A percentile compares a stretch with the other conserved stretches of the same genome.
Conservation (phyloP, 2,797 vertebrate genomes). For the Fistularia tabacaria region DNA sequence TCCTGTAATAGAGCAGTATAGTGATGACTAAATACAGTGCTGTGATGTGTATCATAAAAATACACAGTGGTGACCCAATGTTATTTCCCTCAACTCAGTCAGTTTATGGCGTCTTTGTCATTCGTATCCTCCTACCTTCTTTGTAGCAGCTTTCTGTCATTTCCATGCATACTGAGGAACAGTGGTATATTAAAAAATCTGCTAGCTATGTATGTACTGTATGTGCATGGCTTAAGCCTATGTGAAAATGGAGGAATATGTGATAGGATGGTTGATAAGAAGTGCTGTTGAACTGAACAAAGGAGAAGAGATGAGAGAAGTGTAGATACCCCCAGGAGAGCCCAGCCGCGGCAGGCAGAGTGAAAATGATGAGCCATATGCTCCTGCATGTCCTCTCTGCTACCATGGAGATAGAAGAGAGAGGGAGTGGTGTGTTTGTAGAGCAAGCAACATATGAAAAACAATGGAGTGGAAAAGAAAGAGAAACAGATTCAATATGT, state of each 20-base stretch:
- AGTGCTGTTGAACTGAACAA: conserved; percentile 59
- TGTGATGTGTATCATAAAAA: no score
- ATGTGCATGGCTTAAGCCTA: conserved; percentile 26
- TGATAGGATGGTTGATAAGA: conserved; percentile 56
- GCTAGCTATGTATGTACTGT: conserved; percentile 25
- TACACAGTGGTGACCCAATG: no score
- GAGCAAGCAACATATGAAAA: conserved; percentile 37
- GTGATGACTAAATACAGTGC: no score
- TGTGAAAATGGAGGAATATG: conserved; percentile 25
- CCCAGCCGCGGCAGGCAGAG: conserved; percentile 66
- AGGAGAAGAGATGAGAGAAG: conserved; percentile 61
- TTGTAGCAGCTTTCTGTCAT: no score
- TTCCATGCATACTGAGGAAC: conserved; percentile 6
- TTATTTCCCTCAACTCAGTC: no score
- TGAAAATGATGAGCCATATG: conserved; percentile 79
- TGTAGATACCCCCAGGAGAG: conserved; percentile 71
- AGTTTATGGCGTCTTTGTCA: no score
- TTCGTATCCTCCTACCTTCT: no score
- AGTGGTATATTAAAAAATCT: conserved; percentile 3
- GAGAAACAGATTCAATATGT: conserved; percentile 11
- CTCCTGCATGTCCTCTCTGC: conserved; percentile 68
- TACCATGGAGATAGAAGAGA: conserved; percentile 68
- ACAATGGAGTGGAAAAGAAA: conserved; percentile 38
- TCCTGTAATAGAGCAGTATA: no score
- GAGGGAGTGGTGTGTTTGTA: conserved; percentile 56